phyloP scores from a whole-genome alignment of 1,140 invertebrate genomes.

The Tribolium madens region DNA sequence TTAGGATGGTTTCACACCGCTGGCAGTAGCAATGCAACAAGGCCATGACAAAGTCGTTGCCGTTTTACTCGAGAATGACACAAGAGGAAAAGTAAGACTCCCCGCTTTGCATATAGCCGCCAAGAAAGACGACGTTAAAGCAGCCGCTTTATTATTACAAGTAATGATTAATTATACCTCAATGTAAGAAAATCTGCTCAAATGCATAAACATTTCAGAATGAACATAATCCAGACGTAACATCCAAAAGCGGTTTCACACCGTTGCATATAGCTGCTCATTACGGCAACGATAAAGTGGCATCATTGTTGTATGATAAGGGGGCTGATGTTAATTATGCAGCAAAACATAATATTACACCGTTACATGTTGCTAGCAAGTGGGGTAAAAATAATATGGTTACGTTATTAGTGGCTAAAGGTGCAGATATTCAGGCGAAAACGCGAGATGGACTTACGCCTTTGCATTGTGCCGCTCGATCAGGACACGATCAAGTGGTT shows the following conservation, averaged over 20 bases:
- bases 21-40: conserved; percentile 99
- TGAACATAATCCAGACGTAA: conserved; percentile 95
- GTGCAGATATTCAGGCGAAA: conserved; percentile 93
- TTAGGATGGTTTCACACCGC: conserved; percentile 97
- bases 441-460: conserved; percentile 96
- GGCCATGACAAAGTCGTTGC: conserved; percentile 98
- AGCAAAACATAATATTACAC: conserved; percentile 95
- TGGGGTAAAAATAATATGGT: conserved; percentile 96
- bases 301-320: conserved; percentile 87
- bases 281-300: conserved; percentile 98
- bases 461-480: conserved; percentile 91
- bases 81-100: conserved; percentile 89
- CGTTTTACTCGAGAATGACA: conserved; percentile 95
- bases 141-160: conserved; percentile 90
- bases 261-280: conserved; percentile 98
- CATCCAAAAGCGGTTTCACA: conserved; percentile 98
- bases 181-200: not conserved
- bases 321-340: conserved; percentile 97
- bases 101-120: conserved; percentile 98
- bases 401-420: conserved; percentile 81
- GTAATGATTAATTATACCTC: conserved; percentile 68
- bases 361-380: conserved; percentile 94
- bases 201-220: conserved; percentile 70
- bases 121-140: conserved; percentile 99
- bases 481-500: conserved; percentile 96